Evolutionary conservation across 2,888 invertebrate species (phyloP).

Genomic region (Aporophyla lueneburgensis): DNA sequence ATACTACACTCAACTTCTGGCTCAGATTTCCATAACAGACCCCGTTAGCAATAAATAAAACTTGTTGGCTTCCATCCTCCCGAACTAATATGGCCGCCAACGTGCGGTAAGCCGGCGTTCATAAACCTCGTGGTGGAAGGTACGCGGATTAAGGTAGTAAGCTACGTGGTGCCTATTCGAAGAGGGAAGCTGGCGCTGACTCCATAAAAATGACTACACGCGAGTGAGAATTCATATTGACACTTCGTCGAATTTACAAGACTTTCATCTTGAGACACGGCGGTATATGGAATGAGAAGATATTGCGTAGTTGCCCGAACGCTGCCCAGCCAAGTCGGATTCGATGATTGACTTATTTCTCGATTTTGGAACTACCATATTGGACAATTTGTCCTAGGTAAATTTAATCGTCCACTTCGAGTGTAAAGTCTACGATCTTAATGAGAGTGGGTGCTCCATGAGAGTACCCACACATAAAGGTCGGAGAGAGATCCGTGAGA

Average conservation of each 20-base stretch:
- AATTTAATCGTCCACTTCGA: too few relatives aligned
- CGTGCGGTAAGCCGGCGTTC: not conserved
- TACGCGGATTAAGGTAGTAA: not conserved
- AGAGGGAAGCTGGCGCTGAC: too few relatives aligned
- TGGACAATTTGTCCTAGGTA: too few relatives aligned
- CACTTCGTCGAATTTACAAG: not conserved
- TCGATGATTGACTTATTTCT: too few relatives aligned
- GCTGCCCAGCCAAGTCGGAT: too few relatives aligned
- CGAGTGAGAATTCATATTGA: not conserved
- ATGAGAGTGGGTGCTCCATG: too few relatives aligned
- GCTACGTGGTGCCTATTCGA: not conserved
- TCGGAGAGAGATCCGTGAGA: not conserved
- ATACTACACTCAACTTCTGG: not conserved
- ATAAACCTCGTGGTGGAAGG: not conserved
- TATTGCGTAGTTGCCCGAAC: too few relatives aligned
- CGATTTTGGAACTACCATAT: too few relatives aligned
- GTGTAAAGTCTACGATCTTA: too few relatives aligned
- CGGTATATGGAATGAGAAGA: too few relatives aligned
- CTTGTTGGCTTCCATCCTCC: not conserved
- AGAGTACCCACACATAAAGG: too few relatives aligned
- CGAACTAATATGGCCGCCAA: slow-evolving; percentile 17
- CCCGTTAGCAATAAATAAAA: slow-evolving; percentile 9
- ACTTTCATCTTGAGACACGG: too few relatives aligned
- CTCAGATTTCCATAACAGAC: not conserved
- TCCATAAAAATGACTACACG: not conserved